Conservation (phyloP, 2,888 invertebrate species). For the Cremastinae sp. region DNA sequence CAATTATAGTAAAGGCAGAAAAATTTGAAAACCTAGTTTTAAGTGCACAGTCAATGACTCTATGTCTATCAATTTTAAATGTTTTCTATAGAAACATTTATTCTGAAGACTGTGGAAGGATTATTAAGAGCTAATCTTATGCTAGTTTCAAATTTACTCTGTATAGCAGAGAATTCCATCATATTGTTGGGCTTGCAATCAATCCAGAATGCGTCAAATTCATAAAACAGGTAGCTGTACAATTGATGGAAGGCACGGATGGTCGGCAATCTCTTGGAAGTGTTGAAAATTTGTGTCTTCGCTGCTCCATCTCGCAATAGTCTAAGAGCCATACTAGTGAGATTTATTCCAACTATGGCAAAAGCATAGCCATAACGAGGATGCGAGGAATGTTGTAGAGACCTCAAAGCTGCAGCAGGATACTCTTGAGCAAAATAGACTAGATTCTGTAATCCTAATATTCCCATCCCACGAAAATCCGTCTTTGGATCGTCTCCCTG, state of each 20-base stretch:
- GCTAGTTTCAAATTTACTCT: conserved; percentile 90
- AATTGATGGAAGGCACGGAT: conserved; percentile 93
- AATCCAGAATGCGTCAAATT: conserved; percentile 97
- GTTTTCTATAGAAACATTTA: conserved; percentile 89
- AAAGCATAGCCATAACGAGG: conserved; percentile 94
- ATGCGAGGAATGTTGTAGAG: conserved; percentile 93
- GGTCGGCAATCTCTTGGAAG: conserved; percentile 84
- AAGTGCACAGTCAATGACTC: not conserved
- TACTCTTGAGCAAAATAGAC: conserved; percentile 92
- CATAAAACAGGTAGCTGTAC: conserved; percentile 95
- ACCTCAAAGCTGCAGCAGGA: conserved; percentile 89
- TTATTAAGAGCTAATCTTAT: conserved; percentile 86
- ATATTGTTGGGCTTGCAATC: conserved; percentile 94
- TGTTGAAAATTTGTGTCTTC: conserved; percentile 95
- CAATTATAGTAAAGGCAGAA: too few species aligned
- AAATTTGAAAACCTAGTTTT: too few species aligned
- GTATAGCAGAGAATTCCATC: conserved; percentile 96
- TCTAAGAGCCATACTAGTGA: conserved; percentile 94
- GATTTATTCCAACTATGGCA: conserved; percentile 96
- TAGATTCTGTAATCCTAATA: conserved; percentile 95
- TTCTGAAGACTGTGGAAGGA: conserved; percentile 87
- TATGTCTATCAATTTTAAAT: conserved; percentile 78
- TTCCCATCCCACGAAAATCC: conserved; percentile 98
- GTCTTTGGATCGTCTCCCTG: conserved; percentile 99
- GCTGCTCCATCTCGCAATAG: conserved; percentile 90